Evolutionary conservation across 2,797 vertebrate species (phyloP), one percentile per base, ranked within the genome.

Genomic region (Sebastes variabilis): DNA sequence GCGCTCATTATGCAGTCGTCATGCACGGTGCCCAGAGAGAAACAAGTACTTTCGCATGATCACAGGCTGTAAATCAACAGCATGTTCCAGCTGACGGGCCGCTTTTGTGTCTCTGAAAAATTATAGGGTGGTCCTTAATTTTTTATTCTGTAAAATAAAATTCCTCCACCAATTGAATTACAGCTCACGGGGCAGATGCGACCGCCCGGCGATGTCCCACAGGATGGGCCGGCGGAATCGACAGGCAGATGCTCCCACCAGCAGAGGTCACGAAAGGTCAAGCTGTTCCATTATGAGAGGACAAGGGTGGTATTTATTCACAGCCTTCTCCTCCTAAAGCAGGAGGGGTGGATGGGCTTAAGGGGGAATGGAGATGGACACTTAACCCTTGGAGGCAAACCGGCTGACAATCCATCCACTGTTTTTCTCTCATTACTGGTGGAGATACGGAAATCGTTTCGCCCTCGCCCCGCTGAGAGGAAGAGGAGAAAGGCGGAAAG

Each of bases 301-400:
- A 94, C 92, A 92, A 94, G 93, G 91, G 91, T 90, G 92, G 89
- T 84, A 89, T 94, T 95, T 94, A 93, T 93, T 94, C 94, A 90
- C 87, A 81, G 88, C 67, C 90, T 58, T 88, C 80, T 88, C 88
- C 87, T 86, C 84, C 87, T 87, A 16, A 81, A 90, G 85, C 79
- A 32, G 86, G 82, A 79, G 74, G 42, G 42, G 42, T 46, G 7
- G 42, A 46, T 34, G 87, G 86, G 82, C 77, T 88, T 79, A 83
- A 52, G 75, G 75, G 77, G 74, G 88, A 86, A 89, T 49, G 62
- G 82, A 89, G 91, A 86, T 77, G 81, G 78, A 90, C 74, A 87
- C 84, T 94, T 93, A 88, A 92, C 88, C 91, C 92, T 76, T 32
- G 22, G 42, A 89, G 87, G 88, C 72, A 77, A 84, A 75, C 1